Conservation (phyloP, 2,113 vertebrate genomes). For the Fulmarus glacialis region DNA sequence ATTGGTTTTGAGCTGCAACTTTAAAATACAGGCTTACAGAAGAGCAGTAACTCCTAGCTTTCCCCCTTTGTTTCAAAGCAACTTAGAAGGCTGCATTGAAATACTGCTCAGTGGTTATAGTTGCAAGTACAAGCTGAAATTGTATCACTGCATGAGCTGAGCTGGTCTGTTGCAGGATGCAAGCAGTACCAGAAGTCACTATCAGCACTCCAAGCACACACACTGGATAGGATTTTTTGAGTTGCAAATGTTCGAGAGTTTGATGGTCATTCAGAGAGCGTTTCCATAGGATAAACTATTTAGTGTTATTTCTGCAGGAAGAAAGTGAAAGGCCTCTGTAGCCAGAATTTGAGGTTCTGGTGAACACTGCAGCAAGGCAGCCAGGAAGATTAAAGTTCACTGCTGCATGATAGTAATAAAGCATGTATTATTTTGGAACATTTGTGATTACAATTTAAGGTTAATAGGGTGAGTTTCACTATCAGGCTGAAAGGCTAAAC, state of each 20-base stretch:
- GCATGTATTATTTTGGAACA: not conserved
- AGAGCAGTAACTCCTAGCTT: not conserved
- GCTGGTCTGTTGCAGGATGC: not conserved
- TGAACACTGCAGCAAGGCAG: not conserved
- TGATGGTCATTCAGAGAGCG: not conserved
- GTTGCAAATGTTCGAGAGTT: not conserved
- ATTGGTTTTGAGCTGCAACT: not conserved
- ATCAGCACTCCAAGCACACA: not conserved
- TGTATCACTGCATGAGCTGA: not conserved
- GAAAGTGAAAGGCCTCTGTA: not conserved
- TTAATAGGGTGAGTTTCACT: not conserved
- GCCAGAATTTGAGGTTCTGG: not conserved
- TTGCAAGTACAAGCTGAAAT: not conserved
- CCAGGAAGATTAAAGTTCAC: not conserved
- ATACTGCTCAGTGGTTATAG: not conserved
- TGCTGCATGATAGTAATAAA: not conserved
- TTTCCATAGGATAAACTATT: not conserved
- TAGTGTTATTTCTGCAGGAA: not conserved
- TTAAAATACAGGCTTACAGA: not conserved
- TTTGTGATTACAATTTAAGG: not conserved
- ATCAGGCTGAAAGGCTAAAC: not conserved
- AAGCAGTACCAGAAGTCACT: not conserved
- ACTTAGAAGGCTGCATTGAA: not conserved
- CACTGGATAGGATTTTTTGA: not conserved
- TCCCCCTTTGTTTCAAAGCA: not conserved